Evolutionary conservation across 1,140 invertebrate genomes (phyloP), one percentile per base, ranked within the genome.

Genomic region (Leptinotarsa defecta): DNA sequence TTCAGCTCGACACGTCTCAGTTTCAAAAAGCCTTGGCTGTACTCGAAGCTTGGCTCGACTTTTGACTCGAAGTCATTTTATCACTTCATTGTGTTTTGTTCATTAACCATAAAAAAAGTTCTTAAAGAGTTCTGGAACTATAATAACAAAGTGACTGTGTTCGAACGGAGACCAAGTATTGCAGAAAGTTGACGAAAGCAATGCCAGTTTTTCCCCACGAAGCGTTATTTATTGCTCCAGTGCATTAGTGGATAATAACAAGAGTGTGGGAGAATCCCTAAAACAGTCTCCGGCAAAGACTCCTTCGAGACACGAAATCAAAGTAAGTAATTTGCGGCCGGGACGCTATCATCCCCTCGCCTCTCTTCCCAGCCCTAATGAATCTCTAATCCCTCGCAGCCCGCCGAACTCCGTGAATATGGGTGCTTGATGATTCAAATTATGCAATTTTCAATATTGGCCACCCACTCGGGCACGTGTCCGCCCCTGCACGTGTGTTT

Each of bases 401-500:
- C 70, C 65, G 78, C 73, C 69, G 52, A 57, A 57, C 52, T 57
- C 52, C 52, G 52, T 68, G 76, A 76, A 81, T 80, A 78, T 73
- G 81, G 79, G 76, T 79, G 81, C 83, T 84, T 83, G 83, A 85
- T 84, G 84, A 85, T 84, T 82, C 85, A 85, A 86, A 86, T 86
- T 86, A 86, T 86, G 85, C 85, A 86, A 86, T 86, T 86, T 86
- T 86, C 85, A 86, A 86, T 85, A 86, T 86, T 86, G 85, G 83
- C 84, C 85, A 85, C 84, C 85, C 83, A 86, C 84, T 84, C 79
- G 78, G 84, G 69, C 85, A 86, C 85, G 85, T 86, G 85, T 80
- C 84, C 83, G 83, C 84, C 83, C 79, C 78, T 76, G 82, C 85
- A 86, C 85, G 85, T 86, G 85, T 85, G 83, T 85, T 86, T 86